A percentile compares a stretch with the other conserved stretches of the same genome.
phyloP scores from a whole-genome alignment of 2,888 invertebrate species.

The Nomada lathburiana region DNA sequence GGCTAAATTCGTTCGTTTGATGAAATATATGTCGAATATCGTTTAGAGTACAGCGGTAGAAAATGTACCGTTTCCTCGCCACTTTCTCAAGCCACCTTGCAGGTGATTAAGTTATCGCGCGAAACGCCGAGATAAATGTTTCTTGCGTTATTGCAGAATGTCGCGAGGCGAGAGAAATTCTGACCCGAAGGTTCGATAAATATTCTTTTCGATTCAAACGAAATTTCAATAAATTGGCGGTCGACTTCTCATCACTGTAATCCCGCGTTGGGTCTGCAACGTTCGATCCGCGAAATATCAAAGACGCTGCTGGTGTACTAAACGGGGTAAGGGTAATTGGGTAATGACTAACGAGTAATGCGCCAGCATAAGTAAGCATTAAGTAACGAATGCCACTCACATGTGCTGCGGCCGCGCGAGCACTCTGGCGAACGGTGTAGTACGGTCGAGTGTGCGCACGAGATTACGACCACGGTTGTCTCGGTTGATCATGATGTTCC shows the following conservation, averaged over 20 bases:
- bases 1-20: background rate
- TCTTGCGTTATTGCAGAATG: too few relatives aligned
- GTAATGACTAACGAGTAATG: constrained; percentile 73
- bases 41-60: background rate
- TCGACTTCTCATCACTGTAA: too few relatives aligned
- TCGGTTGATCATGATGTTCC: constrained; percentile 70
- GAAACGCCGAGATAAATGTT: background rate
- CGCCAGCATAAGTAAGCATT: constrained; percentile 72
- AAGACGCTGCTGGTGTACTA: constrained; percentile 26
- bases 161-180: background rate
- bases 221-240: too few relatives aligned
- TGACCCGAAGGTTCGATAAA: constrained; percentile 1
- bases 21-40: background rate
- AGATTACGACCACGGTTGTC: constrained; percentile 67
- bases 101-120: constrained; percentile 24
- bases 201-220: background rate
- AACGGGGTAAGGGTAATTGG: constrained; percentile 66
- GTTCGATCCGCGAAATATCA: constrained; percentile 35
- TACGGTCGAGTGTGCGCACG: constrained; percentile 37
- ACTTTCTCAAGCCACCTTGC: background rate
- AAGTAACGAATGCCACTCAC: constrained; percentile 72
- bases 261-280: too few relatives aligned
- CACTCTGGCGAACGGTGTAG: constrained; percentile 16
- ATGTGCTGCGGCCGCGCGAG: constrained; percentile 35
- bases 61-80: background rate